Base-by-base conservation (phyloP, 2,888 invertebrate genomes). In the Andricus quercusramuli region DNA sequence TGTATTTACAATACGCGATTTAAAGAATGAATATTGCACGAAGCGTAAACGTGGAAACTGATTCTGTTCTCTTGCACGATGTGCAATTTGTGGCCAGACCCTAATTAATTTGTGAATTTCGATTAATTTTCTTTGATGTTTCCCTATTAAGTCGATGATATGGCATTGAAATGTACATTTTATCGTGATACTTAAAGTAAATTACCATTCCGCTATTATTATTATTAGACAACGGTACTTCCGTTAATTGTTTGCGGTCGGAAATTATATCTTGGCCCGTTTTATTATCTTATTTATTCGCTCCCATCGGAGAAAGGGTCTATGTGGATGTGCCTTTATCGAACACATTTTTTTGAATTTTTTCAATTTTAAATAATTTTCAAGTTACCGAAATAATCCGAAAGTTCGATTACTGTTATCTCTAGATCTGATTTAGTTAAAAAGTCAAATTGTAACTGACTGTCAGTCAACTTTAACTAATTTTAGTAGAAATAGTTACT, bases 121-220 rank as follows among this genome's bases (percentile, higher is more conserved):
- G 59, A 59, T 22, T 59, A 22, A 59, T 59, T 59, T 22, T 22
- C 59, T n/a, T 9, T n/a, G 59, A n/a, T n/a, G n/a, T 59, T 59
- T 22, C 22, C 59, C 59, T 59, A 59, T 59, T 59, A 59, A 59
- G 9, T 59, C 0, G 22, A 62, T 25, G 15, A 25, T 25, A 22
- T 62, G 15, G 62, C 59, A 59, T 11, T n/a, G 22, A 59, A 59
- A 59, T 11, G 8, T 59, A 20, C 17, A 66, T 37, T 66, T 5
- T 66, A 37, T 1, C 20, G 29, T 37, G 32, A 17, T 13, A 3
- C 11, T 41, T 32, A 20, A 41, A n/a, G n/a, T 66, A 11, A 66
- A 41, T 66, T n/a, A n/a, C 66, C 66, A 41, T 41, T 37, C 8
- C 65, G 20, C 32, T 65, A 65, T 65, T 65, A 65, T 65, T 65